Evolutionary conservation across 2,888 invertebrate species (phyloP).

Genomic region (Odiellus spinosus): DNA sequence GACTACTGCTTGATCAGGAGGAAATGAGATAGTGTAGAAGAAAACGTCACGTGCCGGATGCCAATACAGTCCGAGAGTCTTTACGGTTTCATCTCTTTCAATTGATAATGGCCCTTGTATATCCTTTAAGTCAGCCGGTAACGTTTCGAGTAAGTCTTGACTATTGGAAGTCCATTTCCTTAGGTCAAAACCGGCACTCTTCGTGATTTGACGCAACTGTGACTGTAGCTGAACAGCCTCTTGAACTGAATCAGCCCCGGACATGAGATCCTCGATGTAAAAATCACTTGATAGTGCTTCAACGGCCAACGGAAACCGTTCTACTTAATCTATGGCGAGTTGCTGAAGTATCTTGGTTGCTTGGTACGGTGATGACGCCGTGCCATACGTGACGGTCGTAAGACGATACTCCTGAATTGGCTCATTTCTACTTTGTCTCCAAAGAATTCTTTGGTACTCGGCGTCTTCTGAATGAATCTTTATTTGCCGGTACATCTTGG

Average conservation of each 20-base stretch:
- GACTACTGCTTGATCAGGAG: no score
- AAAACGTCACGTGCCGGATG: neutral
- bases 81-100: slow-evolving; percentile 2
- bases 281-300: slow-evolving; percentile 17
- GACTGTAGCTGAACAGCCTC: slow-evolving; percentile 14
- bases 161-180: no score
- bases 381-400: slow-evolving; percentile 24
- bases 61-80: slow-evolving; percentile 4
- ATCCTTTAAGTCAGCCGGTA: neutral
- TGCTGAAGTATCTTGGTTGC: slow-evolving; percentile 22
- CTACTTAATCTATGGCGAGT: slow-evolving; percentile 14
- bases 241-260: slow-evolving; percentile 7
- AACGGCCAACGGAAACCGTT: slow-evolving; percentile 10
- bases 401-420: slow-evolving; percentile 17
- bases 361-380: slow-evolving; percentile 23
- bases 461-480: neutral
- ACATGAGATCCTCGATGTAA: slow-evolving; percentile 23
- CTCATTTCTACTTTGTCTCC: slow-evolving; percentile 21
- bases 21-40: neutral
- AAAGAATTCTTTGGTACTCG: slow-evolving; percentile 24
- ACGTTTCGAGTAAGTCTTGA: no score
- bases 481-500: slow-evolving; percentile 29
- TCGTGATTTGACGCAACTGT: no score
- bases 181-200: no score
- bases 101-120: neutral